Base-by-base conservation (phyloP, 1,140 invertebrate genomes). In the Drosophila pectinifera region DNA sequence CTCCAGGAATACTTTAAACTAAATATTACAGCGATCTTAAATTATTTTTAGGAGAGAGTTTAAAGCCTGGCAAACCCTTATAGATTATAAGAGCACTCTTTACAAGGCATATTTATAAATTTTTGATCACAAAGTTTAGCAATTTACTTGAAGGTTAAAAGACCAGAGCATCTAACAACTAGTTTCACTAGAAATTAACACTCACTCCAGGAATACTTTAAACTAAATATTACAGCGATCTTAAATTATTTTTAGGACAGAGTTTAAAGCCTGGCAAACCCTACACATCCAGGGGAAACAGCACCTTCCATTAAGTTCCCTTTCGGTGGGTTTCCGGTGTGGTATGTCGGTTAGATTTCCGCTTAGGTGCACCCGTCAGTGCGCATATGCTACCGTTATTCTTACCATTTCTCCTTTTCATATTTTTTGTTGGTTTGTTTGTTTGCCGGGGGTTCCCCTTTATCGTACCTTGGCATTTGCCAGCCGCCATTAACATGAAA, bases 391-490 rank as follows among this genome's bases (percentile, higher is more conserved):
- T 68, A 5, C 8, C 18, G 31, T 65, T 61, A 36, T 36, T 16
- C 56, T 39, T 75, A 24, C 16, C 39, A 16, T 39, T 22, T n/a
- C 14, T 45, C 31, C 31, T 11, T 34, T 10, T 20, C 31, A 1
- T 38, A 31, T 53, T 14, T 18, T 36, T 51, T 51, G 34, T 51
- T 51, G 48, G 28, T 41, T 54, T 64, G 67, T 59, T 63, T 58
- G 41, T 38, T 70, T 18, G 16, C 16, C 7, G 18, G 64, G 48
- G 67, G n/a, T 48, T 36, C 34, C 31, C 24, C 13, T 22, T 39
- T 56, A 73, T 62, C 43, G n/a, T 56, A 49, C 61, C 57, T 74
- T 74, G 79, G 72, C 68, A 82, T 82, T 68, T 78, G 58, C 58
- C 22, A 55, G 39, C 26, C 70, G 48, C 56, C 20, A 78, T 78